These are phyloP conservation scores for Dolichoris vasculosae DNA, from an alignment of 1,140 invertebrate species.

Conservation along the genomic window DNA sequence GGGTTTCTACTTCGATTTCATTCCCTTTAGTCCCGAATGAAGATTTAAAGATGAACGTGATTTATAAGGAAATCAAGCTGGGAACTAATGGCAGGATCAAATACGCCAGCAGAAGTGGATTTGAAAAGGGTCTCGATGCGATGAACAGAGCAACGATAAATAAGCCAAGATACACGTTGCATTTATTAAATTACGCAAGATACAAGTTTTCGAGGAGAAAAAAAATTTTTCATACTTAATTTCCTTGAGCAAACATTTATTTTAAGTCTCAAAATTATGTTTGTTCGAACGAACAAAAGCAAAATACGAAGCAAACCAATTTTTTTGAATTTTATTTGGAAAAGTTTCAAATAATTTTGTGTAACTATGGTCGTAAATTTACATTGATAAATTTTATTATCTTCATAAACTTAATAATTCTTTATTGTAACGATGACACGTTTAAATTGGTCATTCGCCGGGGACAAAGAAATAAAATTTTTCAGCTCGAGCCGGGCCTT, in stretches of 20 bases:
- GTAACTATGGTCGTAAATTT: neutral
- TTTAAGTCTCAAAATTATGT: neutral
- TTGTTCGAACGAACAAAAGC: neutral
- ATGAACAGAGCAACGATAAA: neutral
- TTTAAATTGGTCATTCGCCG: neutral
- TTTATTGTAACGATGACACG: neutral
- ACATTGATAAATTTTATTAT: neutral
- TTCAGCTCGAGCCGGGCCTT: neutral
- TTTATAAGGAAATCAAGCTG: neutral
- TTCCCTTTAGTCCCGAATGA: neutral
- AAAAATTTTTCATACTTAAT: neutral
- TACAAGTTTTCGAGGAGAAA: neutral
- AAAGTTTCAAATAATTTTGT: neutral
- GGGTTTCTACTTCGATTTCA: neutral
- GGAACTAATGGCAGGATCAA: neutral
- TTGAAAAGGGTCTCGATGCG: neutral
- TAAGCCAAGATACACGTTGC: no score
- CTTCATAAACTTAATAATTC: neutral
- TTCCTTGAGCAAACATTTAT: neutral
- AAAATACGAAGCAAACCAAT: neutral
- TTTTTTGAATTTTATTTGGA: neutral
- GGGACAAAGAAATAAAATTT: neutral
- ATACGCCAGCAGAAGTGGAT: neutral
- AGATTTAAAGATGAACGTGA: slow-evolving; percentile 42
- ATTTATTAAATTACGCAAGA: neutral